A percentile compares a stretch with the other conserved stretches of the same genome.
Conservation (phyloP, 2,797 vertebrate genomes). For the Prionace glauca region DNA sequence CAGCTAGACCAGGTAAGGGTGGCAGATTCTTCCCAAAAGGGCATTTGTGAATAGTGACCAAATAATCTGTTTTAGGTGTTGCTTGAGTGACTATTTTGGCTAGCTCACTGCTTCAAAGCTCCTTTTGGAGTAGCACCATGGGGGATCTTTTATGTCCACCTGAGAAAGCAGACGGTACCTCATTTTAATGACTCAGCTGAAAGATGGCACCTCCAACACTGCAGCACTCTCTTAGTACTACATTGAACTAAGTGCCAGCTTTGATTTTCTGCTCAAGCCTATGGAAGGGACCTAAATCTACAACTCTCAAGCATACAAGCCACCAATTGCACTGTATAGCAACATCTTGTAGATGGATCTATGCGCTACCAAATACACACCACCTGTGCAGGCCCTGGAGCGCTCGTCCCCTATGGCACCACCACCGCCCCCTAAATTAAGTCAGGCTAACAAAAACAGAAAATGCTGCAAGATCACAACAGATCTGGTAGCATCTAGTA, state of each 20-base stretch:
- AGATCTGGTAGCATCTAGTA: too few species aligned
- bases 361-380: not conserved
- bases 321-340: not conserved
- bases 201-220: not conserved
- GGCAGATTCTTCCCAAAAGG: too few species aligned
- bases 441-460: not conserved
- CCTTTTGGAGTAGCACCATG: not conserved
- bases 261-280: not conserved
- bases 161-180: not conserved
- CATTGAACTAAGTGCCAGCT: not conserved
- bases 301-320: not conserved
- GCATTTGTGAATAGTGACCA: too few species aligned
- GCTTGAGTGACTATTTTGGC: too few species aligned
- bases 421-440: not conserved
- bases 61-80: too few species aligned
- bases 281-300: not conserved
- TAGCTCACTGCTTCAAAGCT: not conserved
- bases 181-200: not conserved
- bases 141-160: not conserved
- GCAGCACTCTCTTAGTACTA: not conserved
- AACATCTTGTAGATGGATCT: not conserved
- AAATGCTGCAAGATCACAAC: too few species aligned
- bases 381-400: not conserved
- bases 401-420: not conserved
- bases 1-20: too few species aligned